Conservation (phyloP, 1,140 invertebrate species). For the Heliconius eleuchia region DNA sequence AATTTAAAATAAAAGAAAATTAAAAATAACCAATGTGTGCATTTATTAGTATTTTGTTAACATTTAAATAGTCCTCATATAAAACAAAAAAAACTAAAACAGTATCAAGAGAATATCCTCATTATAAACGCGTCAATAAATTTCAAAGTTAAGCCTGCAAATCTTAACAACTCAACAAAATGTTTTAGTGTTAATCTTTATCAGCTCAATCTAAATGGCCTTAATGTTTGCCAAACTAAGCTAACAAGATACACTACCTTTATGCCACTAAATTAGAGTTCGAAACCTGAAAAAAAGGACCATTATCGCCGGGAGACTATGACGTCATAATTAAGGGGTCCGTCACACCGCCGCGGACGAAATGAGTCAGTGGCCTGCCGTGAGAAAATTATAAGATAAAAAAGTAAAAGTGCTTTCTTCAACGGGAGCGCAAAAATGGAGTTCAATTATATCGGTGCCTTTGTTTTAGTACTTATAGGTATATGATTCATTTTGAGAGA, state of each 20-base stretch:
- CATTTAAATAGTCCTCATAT: background rate
- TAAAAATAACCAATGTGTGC: background rate
- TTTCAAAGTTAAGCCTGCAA: constrained; percentile 19
- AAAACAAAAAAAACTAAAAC: background rate
- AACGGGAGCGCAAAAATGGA: constrained; percentile 66
- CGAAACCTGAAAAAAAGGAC: constrained; percentile 48
- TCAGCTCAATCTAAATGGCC: constrained; percentile 48
- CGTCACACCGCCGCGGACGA: constrained; percentile 44
- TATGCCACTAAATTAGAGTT: constrained; percentile 63
- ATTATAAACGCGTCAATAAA: constrained; percentile 21
- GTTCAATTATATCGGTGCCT: constrained; percentile 60
- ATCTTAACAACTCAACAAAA: constrained; percentile 37
- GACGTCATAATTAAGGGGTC: constrained; percentile 72
- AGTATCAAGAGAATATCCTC: constrained; percentile 12
- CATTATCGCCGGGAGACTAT: constrained; percentile 47
- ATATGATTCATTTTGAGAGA: constrained; percentile 66
- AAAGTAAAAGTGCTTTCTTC: constrained; percentile 77
- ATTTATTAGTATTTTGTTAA: background rate
- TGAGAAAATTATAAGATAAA: constrained; percentile 65
- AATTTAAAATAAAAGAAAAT: background rate
- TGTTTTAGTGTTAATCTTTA: constrained; percentile 45
- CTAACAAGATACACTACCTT: constrained; percentile 60
- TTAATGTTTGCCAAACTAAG: constrained; percentile 49
- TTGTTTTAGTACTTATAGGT: constrained; percentile 51
- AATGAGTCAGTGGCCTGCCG: constrained; percentile 59